Base-by-base conservation (phyloP, 2,888 invertebrate genomes). In the Dendrolimus houi region DNA sequence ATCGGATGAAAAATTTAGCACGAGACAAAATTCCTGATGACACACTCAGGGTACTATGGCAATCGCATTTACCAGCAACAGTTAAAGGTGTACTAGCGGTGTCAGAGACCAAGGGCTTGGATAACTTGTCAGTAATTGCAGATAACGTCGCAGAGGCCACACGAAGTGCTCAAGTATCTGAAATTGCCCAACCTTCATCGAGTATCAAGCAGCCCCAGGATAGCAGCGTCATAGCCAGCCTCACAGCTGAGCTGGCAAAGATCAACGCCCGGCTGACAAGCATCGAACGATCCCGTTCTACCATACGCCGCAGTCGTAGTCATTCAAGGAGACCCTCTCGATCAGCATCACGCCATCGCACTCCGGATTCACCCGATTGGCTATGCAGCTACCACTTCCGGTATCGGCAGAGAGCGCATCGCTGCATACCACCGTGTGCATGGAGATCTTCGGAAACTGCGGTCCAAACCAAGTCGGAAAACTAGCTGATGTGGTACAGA, bases 401-500 rank as follows among this genome's bases (percentile, higher is more conserved):
- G 9, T 55, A 42, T 17, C 40, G 40, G 3, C 29, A 17, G 29
- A n/a, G 17, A 10, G 56, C 56, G 41, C 53, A 17, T 29, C 52
- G 52, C 29, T 56, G 56, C 56, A 40, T 56, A 12, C 40, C 52
- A 29, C 56, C 56, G 9, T 56, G 56, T 52, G 52, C 52, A 14
- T 56, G 56, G 56, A 56, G 41, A 17, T 40, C 7, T 1, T 29
- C 29, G 17, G 29, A 17, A 9, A 40, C 2, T 14, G 29, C 9
- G 40, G 40, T 12, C 17, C 17, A 56, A 7, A 40, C 17, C 53
- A 29, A 41, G 52, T 47, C 47, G 63, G 59, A 54, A 63, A 63
- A 63, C 61, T 63, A 60, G 42, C 12, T 7, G 47, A 47, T 47
- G 1, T 9, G 56, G 59, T 57, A 52, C 60, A 60, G 52, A n/a